These are phyloP conservation scores for Ctenodactylus gundi DNA, from an alignment of 2,113 vertebrate species.

Conservation along the genomic window DNA sequence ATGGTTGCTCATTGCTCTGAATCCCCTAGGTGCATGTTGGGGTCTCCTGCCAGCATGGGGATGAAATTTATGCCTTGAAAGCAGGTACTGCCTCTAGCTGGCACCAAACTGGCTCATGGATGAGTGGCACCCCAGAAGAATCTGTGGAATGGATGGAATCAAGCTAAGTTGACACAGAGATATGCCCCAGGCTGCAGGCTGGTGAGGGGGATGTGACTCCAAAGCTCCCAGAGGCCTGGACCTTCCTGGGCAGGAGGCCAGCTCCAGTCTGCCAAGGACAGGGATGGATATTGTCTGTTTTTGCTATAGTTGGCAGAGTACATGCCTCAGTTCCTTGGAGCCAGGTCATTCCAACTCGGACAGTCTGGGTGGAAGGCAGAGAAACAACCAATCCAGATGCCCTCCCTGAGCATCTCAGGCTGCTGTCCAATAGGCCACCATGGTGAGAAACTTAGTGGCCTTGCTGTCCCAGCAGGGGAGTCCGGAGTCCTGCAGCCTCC, in stretches of 20 bases:
- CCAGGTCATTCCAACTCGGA: neutral
- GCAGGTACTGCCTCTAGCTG: neutral
- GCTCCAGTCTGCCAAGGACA: conserved; percentile 48
- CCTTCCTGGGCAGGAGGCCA: conserved; percentile 48
- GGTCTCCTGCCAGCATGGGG: neutral
- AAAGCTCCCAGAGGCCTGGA: conserved; percentile 26
- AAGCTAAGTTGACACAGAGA: neutral
- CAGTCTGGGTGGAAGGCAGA: neutral
- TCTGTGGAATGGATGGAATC: neutral
- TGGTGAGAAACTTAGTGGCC: conserved; percentile 11
- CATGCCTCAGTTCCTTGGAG: neutral
- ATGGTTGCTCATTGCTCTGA: neutral
- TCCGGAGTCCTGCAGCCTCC: neutral
- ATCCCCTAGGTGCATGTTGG: neutral
- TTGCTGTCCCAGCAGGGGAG: conserved; percentile 27
- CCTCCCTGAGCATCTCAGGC: neutral
- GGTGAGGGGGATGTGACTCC: neutral
- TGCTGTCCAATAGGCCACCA: neutral
- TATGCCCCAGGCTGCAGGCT: neutral
- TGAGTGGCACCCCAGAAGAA: neutral
- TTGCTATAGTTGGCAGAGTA: conserved; percentile 10
- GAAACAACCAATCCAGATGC: neutral
- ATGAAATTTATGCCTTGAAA: neutral
- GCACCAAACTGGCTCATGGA: neutral
- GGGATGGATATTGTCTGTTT: neutral